Evolutionary conservation across 2,113 vertebrate genomes (phyloP).

Genomic region (Hippocampus mohnikei): DNA sequence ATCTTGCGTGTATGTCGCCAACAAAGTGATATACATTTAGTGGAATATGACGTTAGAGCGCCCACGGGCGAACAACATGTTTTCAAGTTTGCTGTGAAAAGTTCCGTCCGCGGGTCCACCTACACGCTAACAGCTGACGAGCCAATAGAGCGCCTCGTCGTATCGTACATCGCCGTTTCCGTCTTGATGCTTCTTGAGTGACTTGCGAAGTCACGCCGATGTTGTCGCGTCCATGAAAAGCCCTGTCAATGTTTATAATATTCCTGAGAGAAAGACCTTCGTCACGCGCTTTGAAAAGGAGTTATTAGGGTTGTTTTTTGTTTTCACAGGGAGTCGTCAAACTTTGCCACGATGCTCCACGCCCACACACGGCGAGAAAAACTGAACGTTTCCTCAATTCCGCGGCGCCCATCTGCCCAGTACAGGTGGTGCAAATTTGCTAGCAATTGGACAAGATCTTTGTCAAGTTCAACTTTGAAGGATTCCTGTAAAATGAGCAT

Average conservation of each 20-base stretch:
- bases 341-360: background rate
- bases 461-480: background rate
- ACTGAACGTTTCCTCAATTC: background rate
- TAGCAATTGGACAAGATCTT: background rate
- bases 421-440: constrained; percentile 2
- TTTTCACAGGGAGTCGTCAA: background rate
- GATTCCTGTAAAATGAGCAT: background rate
- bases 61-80: constrained; percentile 51
- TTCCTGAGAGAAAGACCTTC: background rate
- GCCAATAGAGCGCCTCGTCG: constrained; percentile 15
- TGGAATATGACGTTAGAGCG: constrained; percentile 52
- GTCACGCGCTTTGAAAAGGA: background rate
- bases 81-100: constrained; percentile 58
- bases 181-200: background rate
- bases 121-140: constrained; percentile 48
- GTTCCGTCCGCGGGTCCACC: constrained; percentile 43
- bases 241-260: no score
- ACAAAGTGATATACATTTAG: constrained; percentile 46
- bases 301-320: background rate
- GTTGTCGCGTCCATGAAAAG: no score
- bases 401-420: background rate
- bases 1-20: background rate
- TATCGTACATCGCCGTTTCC: constrained; percentile 22
- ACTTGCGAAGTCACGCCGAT: no score
- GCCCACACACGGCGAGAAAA: background rate